Evolutionary conservation across 1,140 invertebrate species (phyloP), one percentile per base, ranked within the genome.

Genomic region (Cydia strobilella): DNA sequence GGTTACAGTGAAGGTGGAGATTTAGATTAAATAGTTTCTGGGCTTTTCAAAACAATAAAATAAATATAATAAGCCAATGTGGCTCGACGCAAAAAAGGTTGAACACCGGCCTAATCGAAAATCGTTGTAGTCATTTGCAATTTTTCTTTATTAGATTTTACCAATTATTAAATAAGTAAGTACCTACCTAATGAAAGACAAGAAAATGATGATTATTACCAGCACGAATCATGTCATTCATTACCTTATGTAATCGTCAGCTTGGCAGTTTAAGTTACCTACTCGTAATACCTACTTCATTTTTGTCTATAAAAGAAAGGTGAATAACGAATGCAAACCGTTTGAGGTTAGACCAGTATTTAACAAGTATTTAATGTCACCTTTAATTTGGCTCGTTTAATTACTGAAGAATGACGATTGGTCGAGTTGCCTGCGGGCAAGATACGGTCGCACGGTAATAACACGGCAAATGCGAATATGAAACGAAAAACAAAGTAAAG

Each of bases 401-500:
- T 65, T 65, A 65, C 63, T 65, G 27, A 31, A 31, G 63, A 65
- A 65, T 31, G 27, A 23, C 54, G 18, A 59, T 20, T 59, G 54
- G 20, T 23, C 20, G 20, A 20, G 18, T 23, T 12, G 20, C 54
- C 54, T 12, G 54, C 54, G 51, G 51, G 42, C 42, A 45, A 59
- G 54, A 20, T 23, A 59, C 20, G 54, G 18, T 23, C 51, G 51
- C 54, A 23, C 18, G 54, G 54, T 65, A 65, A 65, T 18, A 31
- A 35, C 63, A 31, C 23, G 15, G 27, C 25, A 15, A 35, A 65
- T 6, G 27, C 63, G 65, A 35, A 69, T 35, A 69, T 35, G 31
- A 69, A 66, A 66, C 25, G 20, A 59, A 59, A 59, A 59, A 66
- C 31, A 69, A 69, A 18, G 65, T 35, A 42, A 18, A 69, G 31